Evolutionary conservation across 2,113 vertebrate genomes (phyloP).

Genomic region (Seriola quinqueradiata): DNA sequence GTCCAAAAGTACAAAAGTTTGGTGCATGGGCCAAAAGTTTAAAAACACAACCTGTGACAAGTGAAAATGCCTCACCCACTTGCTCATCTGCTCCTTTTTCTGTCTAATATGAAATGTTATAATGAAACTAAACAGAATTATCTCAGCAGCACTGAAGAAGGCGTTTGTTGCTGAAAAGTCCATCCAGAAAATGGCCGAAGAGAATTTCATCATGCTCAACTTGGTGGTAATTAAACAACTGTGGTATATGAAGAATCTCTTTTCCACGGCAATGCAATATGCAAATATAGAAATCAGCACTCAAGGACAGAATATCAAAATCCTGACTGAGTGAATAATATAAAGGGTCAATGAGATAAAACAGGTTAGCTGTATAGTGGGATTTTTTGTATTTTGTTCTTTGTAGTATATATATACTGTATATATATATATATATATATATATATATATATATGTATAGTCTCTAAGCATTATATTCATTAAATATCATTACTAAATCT

Average conservation of each 20-base stretch:
- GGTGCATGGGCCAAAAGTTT: neutral
- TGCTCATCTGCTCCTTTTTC: neutral
- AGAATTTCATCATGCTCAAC: conserved; percentile 93
- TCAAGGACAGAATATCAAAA: neutral
- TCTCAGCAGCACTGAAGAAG: conserved; percentile 88
- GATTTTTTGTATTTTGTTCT: neutral
- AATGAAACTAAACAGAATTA: conserved; percentile 27
- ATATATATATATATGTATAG: no score
- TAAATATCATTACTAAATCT: neutral
- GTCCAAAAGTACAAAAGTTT: neutral
- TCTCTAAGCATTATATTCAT: neutral
- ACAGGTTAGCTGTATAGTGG: neutral
- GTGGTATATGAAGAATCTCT: neutral
- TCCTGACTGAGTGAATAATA: neutral
- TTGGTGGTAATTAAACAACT: conserved; percentile 83
- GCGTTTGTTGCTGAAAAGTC: conserved; percentile 84
- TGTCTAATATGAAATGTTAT: neutral
- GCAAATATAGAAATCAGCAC: neutral
- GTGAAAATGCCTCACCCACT: neutral
- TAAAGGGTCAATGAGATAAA: neutral
- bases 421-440: no score
- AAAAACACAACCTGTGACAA: neutral
- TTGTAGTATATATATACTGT: no score
- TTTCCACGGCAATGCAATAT: neutral
- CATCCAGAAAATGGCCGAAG: conserved; percentile 90